Conservation (phyloP, 2,797 vertebrate species). For the Peromyscus nudipes region DNA sequence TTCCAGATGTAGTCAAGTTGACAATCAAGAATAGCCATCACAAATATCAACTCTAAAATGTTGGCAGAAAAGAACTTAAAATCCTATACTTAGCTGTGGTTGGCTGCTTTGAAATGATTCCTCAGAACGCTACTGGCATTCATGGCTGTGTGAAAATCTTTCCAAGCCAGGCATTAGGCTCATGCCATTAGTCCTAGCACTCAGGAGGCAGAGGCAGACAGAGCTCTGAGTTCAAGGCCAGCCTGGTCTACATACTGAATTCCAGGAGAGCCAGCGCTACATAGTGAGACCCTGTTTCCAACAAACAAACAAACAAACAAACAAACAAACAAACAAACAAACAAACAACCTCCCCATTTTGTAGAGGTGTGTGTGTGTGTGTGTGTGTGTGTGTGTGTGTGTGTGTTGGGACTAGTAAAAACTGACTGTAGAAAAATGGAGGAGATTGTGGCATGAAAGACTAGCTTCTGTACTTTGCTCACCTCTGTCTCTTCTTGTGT, state of each 20-base stretch:
- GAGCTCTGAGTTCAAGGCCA: background rate
- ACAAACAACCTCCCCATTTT: background rate
- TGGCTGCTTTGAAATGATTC: background rate
- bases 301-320: background rate
- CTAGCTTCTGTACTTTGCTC: background rate
- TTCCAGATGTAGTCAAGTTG: background rate
- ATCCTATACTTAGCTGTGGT: background rate
- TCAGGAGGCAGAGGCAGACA: background rate
- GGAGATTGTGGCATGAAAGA: conserved; percentile 14
- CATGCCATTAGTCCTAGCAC: background rate
- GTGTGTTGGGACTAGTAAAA: background rate
- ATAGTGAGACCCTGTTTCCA: background rate
- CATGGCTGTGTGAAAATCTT: background rate
- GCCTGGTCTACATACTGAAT: background rate
- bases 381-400: background rate
- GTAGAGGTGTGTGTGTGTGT: background rate
- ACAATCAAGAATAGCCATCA: background rate
- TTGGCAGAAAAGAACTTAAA: conserved; percentile 37
- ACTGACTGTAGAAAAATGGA: background rate
- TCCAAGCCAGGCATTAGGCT: background rate
- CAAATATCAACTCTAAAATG: background rate
- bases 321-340: background rate
- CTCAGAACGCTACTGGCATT: background rate
- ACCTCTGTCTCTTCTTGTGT: background rate
- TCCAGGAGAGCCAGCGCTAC: background rate